Evolutionary conservation across 1,140 invertebrate species (phyloP), one percentile per base, ranked within the genome.

Genomic region (Trichonephila clavipes): DNA sequence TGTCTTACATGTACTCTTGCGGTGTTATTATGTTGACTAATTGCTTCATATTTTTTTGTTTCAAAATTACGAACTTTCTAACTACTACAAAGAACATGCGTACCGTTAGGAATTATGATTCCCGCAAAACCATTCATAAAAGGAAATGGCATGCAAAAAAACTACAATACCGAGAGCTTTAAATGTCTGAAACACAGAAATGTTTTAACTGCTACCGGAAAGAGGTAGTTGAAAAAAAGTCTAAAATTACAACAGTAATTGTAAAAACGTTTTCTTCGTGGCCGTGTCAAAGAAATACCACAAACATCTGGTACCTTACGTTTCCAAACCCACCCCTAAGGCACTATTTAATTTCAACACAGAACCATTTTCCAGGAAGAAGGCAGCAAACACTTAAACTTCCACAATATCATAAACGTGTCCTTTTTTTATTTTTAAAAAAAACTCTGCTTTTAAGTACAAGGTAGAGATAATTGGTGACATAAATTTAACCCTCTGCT

Each of bases 401-500:
- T 28, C 16, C 28, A 19, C 24, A 24, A 77, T 77, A 34, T 77
- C 28, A 77, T 77, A 16, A 28, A 77, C 19, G 28, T 34, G 24
- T 77, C 69, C 28, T 16, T 34, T 77, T 51, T 51, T 51, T 51
- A 6, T 28, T 28, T 28, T n/a, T n/a, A n/a, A n/a, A 28, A 28
- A 28, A 28, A 28, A 51, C 44, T 51, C 3, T 51, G 44, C 44
- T 51, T 8, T 16, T 14, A 77, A 77, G 69, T 77, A 28, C 69
- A 40, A 77, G 69, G 24, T 77, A 18, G 69, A 77, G 69, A 16
- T 77, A 77, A 77, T 77, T 77, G 69, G 28, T 24, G 16, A 28
- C 69, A 77, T 77, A 77, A 77, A 77, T 77, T 40, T 28, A 77
- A 77, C 28, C 69, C 24, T 77, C 69, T 77, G 69, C 16, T 77